Base-by-base conservation (phyloP, 2,888 invertebrate genomes). In the Anticlea derivata region DNA sequence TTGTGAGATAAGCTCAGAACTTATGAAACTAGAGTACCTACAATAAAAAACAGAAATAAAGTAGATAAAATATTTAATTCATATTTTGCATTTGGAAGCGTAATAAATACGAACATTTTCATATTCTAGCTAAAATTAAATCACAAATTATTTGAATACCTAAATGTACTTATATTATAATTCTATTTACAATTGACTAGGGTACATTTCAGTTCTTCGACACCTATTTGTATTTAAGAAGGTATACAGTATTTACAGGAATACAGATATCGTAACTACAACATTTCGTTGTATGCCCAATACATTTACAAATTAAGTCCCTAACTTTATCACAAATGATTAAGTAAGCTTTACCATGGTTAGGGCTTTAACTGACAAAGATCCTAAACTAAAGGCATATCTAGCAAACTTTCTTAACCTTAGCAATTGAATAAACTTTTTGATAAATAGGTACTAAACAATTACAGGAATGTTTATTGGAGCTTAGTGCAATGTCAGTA, bases 131-230 rank as follows among this genome's bases (percentile, higher is more conserved):
- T 89, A 87, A 84, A 80, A 77, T 82, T 85, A 90, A 86, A 90
- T 90, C 90, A 90, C 90, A 90, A 85, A 75, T 83, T 86, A 53
- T 53, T 53, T 53, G 53, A 49, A 48, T 83, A 81, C 80, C 84
- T 85, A 83, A 58, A 64, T 70, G 70, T 65, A 77, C 70, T 75
- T 77, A 77, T 39, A 65, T 65, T 60, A 72, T 74, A 78, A 61
- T 73, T 62, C 61, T 89, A 90, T 90, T 80, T 90, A 89, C 88
- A 90, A 90, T 90, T 90, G 90, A 90, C 90, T 90, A 90, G 90
- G 85, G 86, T 88, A 88, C 83, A 86, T 78, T 88, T 90, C 90
- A 90, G 90, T 90, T 89, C 90, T 86, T 85, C 84, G 70, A 85
- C 83, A 77, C 26, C 20, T 43, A 49, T 45, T n/a, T 39, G 70